Evolutionary conservation across 2,113 vertebrate species (phyloP).

Genomic region (Nothoprocta perdicaria): DNA sequence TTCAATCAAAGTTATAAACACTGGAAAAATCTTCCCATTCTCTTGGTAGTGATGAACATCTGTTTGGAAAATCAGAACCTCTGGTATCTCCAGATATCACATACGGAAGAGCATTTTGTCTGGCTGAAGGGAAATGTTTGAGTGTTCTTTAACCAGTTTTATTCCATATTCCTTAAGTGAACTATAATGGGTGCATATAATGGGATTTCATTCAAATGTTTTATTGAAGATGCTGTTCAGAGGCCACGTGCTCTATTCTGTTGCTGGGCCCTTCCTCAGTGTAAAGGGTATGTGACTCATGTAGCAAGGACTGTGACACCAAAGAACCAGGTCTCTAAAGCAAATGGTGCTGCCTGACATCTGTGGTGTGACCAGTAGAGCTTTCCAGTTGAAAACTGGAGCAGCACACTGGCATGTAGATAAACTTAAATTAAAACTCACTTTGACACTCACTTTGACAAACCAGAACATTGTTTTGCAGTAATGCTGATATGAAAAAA

Average conservation of each 20-base stretch:
- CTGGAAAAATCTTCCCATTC: background rate
- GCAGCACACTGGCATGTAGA: background rate
- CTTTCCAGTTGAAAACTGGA: background rate
- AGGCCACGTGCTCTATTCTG: background rate
- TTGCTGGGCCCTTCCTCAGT: background rate
- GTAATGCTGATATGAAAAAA: background rate
- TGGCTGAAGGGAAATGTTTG: background rate
- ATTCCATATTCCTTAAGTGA: background rate
- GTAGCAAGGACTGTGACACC: background rate
- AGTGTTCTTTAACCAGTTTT: background rate
- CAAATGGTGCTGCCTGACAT: fast-evolving
- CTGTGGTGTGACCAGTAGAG: background rate
- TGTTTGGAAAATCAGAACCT: background rate
- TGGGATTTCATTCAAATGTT: background rate
- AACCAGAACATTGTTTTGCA: background rate
- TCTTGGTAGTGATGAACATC: background rate
- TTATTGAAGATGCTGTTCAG: background rate
- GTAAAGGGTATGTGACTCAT: background rate
- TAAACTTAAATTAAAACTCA: background rate
- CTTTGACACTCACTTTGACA: background rate
- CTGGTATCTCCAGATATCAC: background rate
- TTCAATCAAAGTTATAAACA: background rate
- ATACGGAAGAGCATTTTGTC: background rate
- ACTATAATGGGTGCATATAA: background rate
- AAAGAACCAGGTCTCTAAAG: background rate